phyloP scores from a whole-genome alignment of 2,888 invertebrate species.

The Epinotia nisella region DNA sequence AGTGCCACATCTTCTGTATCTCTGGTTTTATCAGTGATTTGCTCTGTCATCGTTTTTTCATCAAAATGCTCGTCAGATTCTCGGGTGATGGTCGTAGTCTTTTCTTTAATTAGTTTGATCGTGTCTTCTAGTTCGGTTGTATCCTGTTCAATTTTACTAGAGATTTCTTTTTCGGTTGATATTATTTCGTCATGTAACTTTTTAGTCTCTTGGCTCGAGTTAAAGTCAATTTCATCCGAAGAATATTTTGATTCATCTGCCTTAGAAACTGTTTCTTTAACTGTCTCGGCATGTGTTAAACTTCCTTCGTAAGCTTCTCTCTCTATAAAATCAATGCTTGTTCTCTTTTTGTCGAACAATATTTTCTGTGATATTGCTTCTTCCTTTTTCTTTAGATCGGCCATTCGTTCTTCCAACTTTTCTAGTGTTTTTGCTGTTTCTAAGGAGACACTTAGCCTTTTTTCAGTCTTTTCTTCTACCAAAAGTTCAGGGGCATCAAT shows the following conservation, averaged over 20 bases:
- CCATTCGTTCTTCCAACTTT: slow-evolving; percentile 77
- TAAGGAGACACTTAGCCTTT: slow-evolving; percentile 62
- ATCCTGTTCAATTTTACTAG: not conserved
- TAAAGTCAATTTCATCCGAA: slow-evolving; percentile 29
- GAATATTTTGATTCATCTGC: not conserved
- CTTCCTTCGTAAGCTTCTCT: slow-evolving; percentile 11
- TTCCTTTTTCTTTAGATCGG: slow-evolving; percentile 69
- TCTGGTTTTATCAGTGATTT: not conserved
- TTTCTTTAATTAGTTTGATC: not conserved
- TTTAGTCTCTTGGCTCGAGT: slow-evolving; percentile 17
- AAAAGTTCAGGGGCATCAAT: not conserved
- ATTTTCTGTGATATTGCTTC: slow-evolving; percentile 51
- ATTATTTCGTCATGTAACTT: slow-evolving; percentile 29
- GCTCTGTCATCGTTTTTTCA: not conserved
- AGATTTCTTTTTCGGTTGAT: slow-evolving; percentile 12
- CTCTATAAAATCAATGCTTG: slow-evolving; percentile 11
- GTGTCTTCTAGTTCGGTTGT: not conserved
- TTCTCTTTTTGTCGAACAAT: slow-evolving; percentile 34
- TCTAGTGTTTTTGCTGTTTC: slow-evolving; percentile 76
- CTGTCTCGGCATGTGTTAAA: not conserved
- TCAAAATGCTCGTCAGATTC: not conserved
- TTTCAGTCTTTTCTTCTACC: slow-evolving; percentile 50
- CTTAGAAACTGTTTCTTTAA: not conserved
- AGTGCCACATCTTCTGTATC: not conserved
- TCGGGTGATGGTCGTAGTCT: not conserved